Base-by-base conservation (phyloP, 2,888 invertebrate species). In the Melieria picta region DNA sequence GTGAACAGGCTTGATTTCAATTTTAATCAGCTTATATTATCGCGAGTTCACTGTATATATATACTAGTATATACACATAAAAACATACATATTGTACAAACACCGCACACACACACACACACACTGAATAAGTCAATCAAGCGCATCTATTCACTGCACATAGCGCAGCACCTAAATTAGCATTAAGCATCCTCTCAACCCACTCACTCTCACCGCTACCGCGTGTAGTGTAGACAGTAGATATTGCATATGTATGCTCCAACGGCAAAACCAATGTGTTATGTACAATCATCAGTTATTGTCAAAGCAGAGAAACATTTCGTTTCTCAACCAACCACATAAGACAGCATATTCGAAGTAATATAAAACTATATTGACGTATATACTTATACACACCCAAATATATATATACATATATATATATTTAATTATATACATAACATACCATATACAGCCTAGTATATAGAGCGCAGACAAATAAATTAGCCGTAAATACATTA, bases 231-330 rank as follows among this genome's bases (percentile, higher is more conserved):
- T 11, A 50, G 7, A 50, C 50, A 50, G 50, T 3, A 50, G 11
- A 11, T 50, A 50, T 50, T 50, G 50, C 11, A 50, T 10, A 50
- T 52, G 52, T 52, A 52, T 52, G 30, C 13, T 46, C 6, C 7
- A 66, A 58, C 58, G 47, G 9, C 11, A 10, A 48, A 48, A 47
- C 43, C 10, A 60, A 74, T 65, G 67, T 77, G 76, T 77, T 76
- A 77, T 74, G 75, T 74, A 76, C 78, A 77, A 77, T 77, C 76
- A 78, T 61, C 57, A 56, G 64, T 30, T 30, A 30, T 30, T 30
- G 30, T 30, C 30, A 30, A 30, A 30, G 30, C 30, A 30, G 30
- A 30, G 30, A 30, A 30, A 30, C 30, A 30, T 30, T 30, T 30
- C 3, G 30, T 30, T 30, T 30, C 30, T 30, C 30, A 30, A 30